phyloP scores from a whole-genome alignment of 2,797 vertebrate species.

The Mycteria americana region DNA sequence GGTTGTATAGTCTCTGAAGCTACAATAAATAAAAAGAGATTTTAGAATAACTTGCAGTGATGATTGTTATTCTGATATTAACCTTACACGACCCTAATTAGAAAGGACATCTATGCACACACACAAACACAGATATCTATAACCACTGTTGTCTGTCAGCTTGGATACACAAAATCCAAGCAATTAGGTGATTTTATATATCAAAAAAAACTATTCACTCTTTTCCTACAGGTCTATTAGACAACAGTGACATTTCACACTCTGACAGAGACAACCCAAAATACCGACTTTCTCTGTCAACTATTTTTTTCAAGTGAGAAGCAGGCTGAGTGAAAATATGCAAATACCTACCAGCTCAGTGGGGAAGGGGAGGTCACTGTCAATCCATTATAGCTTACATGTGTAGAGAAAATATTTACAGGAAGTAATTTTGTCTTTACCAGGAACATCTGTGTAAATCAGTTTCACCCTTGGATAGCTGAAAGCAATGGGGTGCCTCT shows the following conservation, averaged over 20 bases:
- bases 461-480: background rate
- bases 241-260: background rate
- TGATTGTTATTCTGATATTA: background rate
- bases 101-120: background rate
- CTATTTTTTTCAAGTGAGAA: background rate
- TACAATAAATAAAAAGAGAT: background rate
- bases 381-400: background rate
- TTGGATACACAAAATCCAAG: background rate
- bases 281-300: background rate
- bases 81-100: background rate
- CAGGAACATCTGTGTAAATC: background rate
- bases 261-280: background rate
- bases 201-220: background rate
- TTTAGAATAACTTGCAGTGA: background rate
- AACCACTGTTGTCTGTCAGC: background rate
- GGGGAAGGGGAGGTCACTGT: background rate
- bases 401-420: background rate
- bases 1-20: background rate
- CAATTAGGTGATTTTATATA: background rate
- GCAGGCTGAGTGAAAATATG: background rate
- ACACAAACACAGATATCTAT: background rate
- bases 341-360: background rate
- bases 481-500: background rate
- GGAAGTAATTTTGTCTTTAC: slow-evolving; percentile 14
- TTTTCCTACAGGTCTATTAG: background rate